phyloP scores from a whole-genome alignment of 2,797 vertebrate species.

The Zalophus californianus region DNA sequence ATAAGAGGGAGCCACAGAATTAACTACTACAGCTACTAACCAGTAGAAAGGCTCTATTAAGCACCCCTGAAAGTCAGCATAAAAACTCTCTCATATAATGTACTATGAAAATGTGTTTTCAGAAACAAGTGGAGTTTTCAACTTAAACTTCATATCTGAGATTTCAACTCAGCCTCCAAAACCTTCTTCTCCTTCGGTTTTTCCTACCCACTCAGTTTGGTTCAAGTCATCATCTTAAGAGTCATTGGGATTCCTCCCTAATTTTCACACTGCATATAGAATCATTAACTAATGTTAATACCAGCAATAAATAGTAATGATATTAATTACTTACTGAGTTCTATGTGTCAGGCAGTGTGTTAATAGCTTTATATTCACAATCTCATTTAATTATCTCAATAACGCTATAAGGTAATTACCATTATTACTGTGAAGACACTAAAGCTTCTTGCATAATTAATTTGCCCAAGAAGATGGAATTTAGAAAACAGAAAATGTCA shows the following conservation, averaged over 20 bases:
- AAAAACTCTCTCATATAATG: neutral
- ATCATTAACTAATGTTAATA: neutral
- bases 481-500: neutral
- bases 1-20: neutral
- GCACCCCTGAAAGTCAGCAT: neutral
- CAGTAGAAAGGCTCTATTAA: neutral
- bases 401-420: neutral
- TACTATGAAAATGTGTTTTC: neutral
- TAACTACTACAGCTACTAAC: neutral
- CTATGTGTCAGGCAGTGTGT: neutral
- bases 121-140: neutral
- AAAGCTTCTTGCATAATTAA: neutral
- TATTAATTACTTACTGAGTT: slow-evolving; percentile 29
- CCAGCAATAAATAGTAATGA: neutral
- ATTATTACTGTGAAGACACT: neutral
- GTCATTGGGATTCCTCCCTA: neutral
- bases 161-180: neutral
- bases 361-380: slow-evolving; percentile 28
- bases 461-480: neutral
- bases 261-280: neutral
- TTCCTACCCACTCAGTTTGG: neutral
- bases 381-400: slow-evolving; percentile 53
- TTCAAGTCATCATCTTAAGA: neutral
- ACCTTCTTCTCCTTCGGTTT: neutral
- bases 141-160: neutral